These are phyloP conservation scores for Phrynosoma blainvillii DNA, from an alignment of 2,113 vertebrate species.

Conservation along the genomic window DNA sequence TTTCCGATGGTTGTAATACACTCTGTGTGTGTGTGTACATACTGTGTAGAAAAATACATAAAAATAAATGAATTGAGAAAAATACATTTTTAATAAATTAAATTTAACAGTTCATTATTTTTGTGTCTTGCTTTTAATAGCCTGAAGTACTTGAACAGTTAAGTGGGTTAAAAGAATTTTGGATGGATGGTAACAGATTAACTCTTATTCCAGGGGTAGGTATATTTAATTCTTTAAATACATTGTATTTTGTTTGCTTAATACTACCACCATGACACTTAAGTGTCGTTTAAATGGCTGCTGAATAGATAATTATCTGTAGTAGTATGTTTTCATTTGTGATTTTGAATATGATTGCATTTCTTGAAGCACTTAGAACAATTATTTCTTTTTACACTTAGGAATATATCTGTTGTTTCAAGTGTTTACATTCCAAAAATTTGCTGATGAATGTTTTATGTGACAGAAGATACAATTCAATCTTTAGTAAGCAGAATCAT, in stretches of 20 bases:
- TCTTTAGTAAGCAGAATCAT: too few relatives aligned
- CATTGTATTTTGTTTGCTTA: conserved; percentile 18
- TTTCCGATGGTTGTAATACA: not conserved
- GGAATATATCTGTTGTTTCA: not conserved
- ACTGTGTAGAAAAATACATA: not conserved
- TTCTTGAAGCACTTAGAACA: not conserved
- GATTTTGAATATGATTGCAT: not conserved
- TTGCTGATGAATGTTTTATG: not conserved
- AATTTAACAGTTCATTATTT: not conserved
- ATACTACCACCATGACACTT: not conserved
- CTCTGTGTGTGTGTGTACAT: too few relatives aligned
- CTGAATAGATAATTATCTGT: not conserved
- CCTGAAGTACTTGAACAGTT: conserved; percentile 98
- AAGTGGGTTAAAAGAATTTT: conserved; percentile 94
- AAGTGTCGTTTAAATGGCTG: not conserved
- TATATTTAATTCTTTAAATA: conserved; percentile 38
- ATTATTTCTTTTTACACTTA: too few relatives aligned
- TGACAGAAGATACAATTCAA: not conserved
- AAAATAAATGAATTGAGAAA: not conserved
- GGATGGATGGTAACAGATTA: conserved; percentile 97
- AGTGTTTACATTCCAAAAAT: not conserved
- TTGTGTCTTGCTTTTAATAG: conserved; percentile 69
- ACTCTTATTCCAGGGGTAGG: conserved; percentile 96
- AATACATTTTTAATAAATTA: not conserved
- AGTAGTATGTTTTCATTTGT: not conserved